Conservation (phyloP, 2,797 vertebrate genomes). For the Megaceryle alcyon region DNA sequence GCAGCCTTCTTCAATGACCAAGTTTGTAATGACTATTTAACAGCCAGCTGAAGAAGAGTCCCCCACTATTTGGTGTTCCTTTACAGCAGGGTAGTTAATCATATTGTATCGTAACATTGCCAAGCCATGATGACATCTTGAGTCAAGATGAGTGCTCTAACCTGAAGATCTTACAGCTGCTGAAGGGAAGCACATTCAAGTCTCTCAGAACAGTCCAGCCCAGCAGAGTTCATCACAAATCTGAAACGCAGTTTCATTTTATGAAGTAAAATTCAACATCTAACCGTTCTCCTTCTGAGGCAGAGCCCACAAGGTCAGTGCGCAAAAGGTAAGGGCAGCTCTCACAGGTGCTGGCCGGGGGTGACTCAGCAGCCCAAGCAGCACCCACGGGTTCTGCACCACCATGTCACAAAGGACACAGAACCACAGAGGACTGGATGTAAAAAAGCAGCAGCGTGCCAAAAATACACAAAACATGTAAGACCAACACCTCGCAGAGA, state of each 20-base stretch:
- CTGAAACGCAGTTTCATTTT: neutral
- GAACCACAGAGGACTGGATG: neutral
- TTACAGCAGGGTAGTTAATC: neutral
- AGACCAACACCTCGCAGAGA: neutral
- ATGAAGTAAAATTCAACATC: neutral
- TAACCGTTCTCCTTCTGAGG: neutral
- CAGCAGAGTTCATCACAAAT: neutral
- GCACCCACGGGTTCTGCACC: neutral
- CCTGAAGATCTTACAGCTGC: neutral
- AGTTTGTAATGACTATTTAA: neutral
- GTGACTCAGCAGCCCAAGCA: neutral
- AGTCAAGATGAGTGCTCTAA: neutral
- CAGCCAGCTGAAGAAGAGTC: neutral
- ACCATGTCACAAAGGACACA: accelerated
- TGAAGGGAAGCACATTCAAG: neutral
- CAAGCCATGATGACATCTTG: neutral
- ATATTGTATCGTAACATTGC: accelerated
- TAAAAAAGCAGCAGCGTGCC: neutral
- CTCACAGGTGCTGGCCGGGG: accelerated
- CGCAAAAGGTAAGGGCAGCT: neutral
- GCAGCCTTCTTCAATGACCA: neutral
- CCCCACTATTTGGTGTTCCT: neutral
- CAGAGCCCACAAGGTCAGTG: neutral
- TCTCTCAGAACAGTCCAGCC: neutral
- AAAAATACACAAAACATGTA: neutral